These are phyloP conservation scores for Lacerta agilis DNA, from an alignment of 2,797 vertebrate species.

Conservation along the genomic window DNA sequence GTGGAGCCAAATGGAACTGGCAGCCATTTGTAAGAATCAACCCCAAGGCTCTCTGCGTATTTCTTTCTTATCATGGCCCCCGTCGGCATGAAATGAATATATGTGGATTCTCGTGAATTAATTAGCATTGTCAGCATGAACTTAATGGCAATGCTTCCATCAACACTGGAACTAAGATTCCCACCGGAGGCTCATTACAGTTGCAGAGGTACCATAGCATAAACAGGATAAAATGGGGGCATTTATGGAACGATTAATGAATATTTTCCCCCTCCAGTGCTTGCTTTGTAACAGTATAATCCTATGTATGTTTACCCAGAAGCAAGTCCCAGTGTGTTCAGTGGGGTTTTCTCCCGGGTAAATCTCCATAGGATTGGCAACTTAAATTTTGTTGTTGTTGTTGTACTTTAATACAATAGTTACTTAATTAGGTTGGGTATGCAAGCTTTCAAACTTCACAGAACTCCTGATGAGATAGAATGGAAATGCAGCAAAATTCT, in stretches of 20 bases:
- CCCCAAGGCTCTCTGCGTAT: background rate
- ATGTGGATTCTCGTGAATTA: background rate
- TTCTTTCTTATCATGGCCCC: background rate
- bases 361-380: too few relatives aligned
- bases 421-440: background rate
- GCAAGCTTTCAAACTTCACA: background rate
- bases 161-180: background rate
- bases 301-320: too few relatives aligned
- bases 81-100: background rate
- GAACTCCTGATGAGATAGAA: background rate
- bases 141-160: background rate
- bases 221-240: too few relatives aligned
- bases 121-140: background rate
- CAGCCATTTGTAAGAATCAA: background rate
- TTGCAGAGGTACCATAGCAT: background rate
- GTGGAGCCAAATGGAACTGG: too few relatives aligned
- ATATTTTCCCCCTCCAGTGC: background rate
- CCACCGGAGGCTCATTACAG: background rate
- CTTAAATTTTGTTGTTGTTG: background rate
- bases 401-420: too few relatives aligned
- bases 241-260: background rate
- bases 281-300: background rate
- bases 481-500: background rate
- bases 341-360: too few relatives aligned
- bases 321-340: too few relatives aligned